These are phyloP conservation scores for Xenus cinereus DNA, from an alignment of 2,113 vertebrate species.

Conservation along the genomic window DNA sequence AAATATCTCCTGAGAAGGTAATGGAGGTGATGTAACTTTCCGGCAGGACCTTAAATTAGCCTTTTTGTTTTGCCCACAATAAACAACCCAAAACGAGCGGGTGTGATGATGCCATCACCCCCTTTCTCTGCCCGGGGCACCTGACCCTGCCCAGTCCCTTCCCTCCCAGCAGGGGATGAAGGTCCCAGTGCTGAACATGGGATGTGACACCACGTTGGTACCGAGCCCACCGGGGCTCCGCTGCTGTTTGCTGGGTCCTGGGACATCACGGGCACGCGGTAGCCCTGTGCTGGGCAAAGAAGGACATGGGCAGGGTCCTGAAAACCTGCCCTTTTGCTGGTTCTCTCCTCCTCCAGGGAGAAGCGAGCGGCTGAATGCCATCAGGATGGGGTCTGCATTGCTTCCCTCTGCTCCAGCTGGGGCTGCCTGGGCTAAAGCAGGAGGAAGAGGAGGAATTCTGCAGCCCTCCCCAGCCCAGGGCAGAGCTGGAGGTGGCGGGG, in stretches of 20 bases:
- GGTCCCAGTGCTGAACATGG: not conserved
- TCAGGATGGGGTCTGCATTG: not conserved
- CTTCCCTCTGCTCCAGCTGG: not conserved
- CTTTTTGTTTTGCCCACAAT: not conserved
- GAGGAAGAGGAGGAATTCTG: not conserved
- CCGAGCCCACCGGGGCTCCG: not conserved
- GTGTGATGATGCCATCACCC: accelerated
- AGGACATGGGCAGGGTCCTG: too few relatives aligned
- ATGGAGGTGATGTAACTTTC: not conserved
- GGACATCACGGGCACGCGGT: not conserved
- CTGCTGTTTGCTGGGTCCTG: not conserved
- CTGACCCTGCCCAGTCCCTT: not conserved
- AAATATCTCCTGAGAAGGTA: not conserved
- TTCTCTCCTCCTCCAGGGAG: not conserved
- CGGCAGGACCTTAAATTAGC: not conserved
- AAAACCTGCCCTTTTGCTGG: not conserved
- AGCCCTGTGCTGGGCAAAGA: not conserved
- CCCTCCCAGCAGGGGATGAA: not conserved
- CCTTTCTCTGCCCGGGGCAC: accelerated
- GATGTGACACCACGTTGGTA: not conserved
- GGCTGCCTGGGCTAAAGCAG: not conserved
- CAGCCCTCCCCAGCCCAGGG: not conserved
- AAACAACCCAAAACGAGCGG: accelerated
- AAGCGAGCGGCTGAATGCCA: accelerated
- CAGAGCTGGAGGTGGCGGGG: not conserved